Base-by-base conservation (phyloP, 1,140 invertebrate species). In the Monochamus saltuarius region DNA sequence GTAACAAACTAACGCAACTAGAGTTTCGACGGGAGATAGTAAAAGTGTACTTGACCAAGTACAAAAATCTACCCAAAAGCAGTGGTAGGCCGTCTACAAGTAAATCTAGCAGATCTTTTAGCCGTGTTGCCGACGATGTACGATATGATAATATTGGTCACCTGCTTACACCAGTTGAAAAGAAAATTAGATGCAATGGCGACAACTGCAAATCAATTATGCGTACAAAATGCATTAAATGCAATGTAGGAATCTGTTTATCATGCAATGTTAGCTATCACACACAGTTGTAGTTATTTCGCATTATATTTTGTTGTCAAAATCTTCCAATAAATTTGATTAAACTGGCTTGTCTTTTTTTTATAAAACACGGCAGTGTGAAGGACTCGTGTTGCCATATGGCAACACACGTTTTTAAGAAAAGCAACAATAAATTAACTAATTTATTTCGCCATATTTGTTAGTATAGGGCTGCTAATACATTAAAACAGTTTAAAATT, bases 1-100 rank as follows among this genome's bases (percentile, higher is more conserved):
- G 56, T 38, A 43, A 62, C 16, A 39, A 43, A 36, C 11, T 61
- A n/a, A 47, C 37, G 14, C 67, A 73, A 46, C 59, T 70, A 35
- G 42, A 67, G 17, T 73, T 71, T 57, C 13, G 63, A 35, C 36
- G 65, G 39, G 52, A 66, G 52, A 66, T 73, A 22, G 68, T 65
- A 11, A 43, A 59, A 14, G 43, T 55, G 8, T 65, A 65, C 51
- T 45, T 61, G 13, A 43, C 19, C 29, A 62, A 56, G 61, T 63
- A 59, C 16, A 1, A n/a, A 36, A 13, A 9, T 14, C 42, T 13
- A 6, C 47, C 43, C 2, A 52, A 52, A 14, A 8, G 3, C 7
- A 1, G 3, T 14, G 59, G 54, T 1, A 36, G 63, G 36, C 53
- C 59, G 7, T 22, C 39, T 39, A 36, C 11, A 13, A 37, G 13